Conservation (phyloP, 1,140 invertebrate species). For the Rhyacophila brunnea region DNA sequence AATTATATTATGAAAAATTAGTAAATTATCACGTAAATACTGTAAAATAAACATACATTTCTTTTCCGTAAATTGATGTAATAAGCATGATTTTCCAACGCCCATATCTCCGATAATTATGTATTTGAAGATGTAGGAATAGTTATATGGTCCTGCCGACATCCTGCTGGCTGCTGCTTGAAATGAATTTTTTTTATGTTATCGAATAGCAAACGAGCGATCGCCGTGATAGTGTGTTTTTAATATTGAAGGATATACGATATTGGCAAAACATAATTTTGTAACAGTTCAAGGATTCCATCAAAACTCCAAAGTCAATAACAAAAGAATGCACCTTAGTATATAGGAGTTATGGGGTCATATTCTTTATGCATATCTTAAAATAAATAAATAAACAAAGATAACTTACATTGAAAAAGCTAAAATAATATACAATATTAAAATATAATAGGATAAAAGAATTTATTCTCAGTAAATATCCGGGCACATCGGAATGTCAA, state of each 20-base stretch:
- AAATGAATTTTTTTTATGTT: too few species aligned
- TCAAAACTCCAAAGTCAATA: too few species aligned
- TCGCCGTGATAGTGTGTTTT: too few species aligned
- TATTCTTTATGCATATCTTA: not conserved
- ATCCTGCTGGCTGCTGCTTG: conserved; percentile 58
- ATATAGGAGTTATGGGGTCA: not conserved
- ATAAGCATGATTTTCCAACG: conserved; percentile 95
- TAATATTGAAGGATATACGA: too few species aligned
- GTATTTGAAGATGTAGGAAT: conserved; percentile 99
- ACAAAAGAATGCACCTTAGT: not conserved
- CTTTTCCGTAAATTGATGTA: conserved; percentile 99
- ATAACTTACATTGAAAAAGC: not conserved
- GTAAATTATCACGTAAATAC: not conserved
- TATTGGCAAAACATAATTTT: too few species aligned
- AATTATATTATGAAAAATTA: conserved; percentile 12
- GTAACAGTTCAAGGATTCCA: too few species aligned
- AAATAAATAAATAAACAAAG: not conserved
- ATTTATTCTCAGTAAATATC: too few species aligned
- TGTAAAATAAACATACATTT: conserved; percentile 84
- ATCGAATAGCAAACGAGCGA: too few species aligned
- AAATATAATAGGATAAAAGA: too few species aligned
- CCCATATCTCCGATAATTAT: conserved; percentile 99
- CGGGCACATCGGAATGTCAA: conserved; percentile 5
- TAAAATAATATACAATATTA: not conserved
- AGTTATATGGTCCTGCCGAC: conserved; percentile 96